These are phyloP conservation scores for Conus betulinus DNA, from an alignment of 1,140 invertebrate genomes.

Conservation along the genomic window DNA sequence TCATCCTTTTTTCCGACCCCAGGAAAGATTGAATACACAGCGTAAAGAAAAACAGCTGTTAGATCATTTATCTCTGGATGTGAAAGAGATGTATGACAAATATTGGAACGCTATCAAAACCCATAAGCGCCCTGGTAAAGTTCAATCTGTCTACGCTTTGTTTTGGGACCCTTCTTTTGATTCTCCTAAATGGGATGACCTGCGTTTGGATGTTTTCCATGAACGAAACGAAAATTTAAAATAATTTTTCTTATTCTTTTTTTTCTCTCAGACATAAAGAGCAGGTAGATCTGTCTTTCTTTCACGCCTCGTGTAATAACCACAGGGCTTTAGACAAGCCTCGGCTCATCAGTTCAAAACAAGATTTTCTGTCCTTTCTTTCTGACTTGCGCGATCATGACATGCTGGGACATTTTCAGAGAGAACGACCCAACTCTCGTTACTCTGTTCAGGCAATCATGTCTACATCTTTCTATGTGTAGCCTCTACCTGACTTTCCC, in stretches of 20 bases:
- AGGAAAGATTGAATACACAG: neutral
- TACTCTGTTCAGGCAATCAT: neutral
- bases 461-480: neutral
- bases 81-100: neutral
- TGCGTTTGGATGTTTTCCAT: neutral
- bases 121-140: neutral
- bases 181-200: neutral
- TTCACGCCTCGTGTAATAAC: slow-evolving; percentile 7
- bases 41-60: neutral
- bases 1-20: too few species aligned
- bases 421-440: neutral
- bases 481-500: neutral
- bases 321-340: too few species aligned
- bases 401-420: neutral
- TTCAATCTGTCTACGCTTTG: neutral
- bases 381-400: neutral
- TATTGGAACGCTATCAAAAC: neutral
- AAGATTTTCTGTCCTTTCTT: neutral
- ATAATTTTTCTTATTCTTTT: slow-evolving; percentile 17
- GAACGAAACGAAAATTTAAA: neutral
- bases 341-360: too few species aligned
- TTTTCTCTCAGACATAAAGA: neutral
- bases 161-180: neutral
- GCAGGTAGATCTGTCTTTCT: neutral
- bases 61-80: neutral